Conservation (phyloP, 2,113 vertebrate species). For the Myotis davidii region DNA sequence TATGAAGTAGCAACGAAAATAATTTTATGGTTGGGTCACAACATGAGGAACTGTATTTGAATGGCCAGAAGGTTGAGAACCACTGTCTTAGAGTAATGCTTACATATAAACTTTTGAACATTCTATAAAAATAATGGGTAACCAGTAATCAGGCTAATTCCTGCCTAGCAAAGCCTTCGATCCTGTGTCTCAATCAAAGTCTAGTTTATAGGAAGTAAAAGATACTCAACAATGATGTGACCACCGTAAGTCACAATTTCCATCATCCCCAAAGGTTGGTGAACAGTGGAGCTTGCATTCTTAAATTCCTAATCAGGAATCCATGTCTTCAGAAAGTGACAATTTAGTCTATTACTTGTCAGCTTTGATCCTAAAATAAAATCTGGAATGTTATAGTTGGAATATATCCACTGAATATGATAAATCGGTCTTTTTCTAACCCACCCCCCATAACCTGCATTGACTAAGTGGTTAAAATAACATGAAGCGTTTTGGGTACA, state of each 20-base stretch:
- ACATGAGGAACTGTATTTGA: no score
- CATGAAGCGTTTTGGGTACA: not conserved
- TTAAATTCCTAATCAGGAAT: not conserved
- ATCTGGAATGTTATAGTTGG: not conserved
- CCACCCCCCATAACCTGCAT: not conserved
- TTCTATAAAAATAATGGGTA: not conserved
- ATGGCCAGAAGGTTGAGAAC: no score
- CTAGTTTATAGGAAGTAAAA: not conserved
- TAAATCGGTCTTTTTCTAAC: not conserved
- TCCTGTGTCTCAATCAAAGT: not conserved
- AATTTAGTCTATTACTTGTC: not conserved
- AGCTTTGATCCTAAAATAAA: conserved; percentile 56
- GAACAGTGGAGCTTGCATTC: not conserved
- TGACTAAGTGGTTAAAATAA: not conserved
- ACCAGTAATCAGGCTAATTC: not conserved
- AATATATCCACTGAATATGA: not conserved
- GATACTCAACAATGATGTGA: no score
- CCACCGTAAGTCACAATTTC: not conserved
- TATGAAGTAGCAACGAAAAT: no score
- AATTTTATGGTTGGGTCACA: no score
- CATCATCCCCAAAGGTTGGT: not conserved
- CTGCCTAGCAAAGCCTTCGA: not conserved
- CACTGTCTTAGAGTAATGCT: not conserved
- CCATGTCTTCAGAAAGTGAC: not conserved
- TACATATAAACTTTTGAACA: not conserved